Base-by-base conservation (phyloP, 2,113 vertebrate genomes). In the Seriola aureovittata region DNA sequence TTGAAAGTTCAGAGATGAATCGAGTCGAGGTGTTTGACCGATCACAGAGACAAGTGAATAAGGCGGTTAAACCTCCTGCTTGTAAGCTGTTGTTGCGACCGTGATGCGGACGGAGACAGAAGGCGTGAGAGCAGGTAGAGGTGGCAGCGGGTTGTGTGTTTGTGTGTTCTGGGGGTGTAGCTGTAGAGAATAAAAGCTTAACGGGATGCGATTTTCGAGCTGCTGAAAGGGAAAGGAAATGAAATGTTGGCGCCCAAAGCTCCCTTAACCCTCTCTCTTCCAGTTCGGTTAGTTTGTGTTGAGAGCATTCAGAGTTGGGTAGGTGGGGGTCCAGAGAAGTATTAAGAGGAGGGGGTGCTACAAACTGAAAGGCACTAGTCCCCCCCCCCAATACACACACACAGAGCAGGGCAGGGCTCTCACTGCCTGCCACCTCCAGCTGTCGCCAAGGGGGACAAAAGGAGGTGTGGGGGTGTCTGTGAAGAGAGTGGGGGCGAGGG, bases 351-450 rank as follows among this genome's bases (percentile, higher is more conserved):
- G 40, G 71, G 59, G 48, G 76, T 63, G 16, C 1, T 44, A 2
- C 60, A 68, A 60, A 76, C 57, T 82, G 76, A 87, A 89, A 84
- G 60, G 54, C 57, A 70, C 52, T 42, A n/a, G 46, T 71, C 36
- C 16, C 4, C 32, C 80, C 3, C 12, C 64, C 21, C 76, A 16
- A 19, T 25, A 23, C 29, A 66, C 58, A 68, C 69, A 79, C 55
- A 77, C 81, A 57, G 29, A 70, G 59, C 58, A 50, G 63, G 78
- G 76, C 46, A 54, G 70, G 68, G 80, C 81, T 80, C 81, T 88
- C 71, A 19, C 71, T 86, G 90, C 77, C 93, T 93, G 91, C 84
- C 90, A 85, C 82, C 93, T 95, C 95, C 96, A 96, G 96, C 93
- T 93, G 93, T 93, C 95, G 71, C 88, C 86, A 90, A 75, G 89